Evolutionary conservation across 2,113 vertebrate genomes (phyloP).

Genomic region (Ptyas mucosa): DNA sequence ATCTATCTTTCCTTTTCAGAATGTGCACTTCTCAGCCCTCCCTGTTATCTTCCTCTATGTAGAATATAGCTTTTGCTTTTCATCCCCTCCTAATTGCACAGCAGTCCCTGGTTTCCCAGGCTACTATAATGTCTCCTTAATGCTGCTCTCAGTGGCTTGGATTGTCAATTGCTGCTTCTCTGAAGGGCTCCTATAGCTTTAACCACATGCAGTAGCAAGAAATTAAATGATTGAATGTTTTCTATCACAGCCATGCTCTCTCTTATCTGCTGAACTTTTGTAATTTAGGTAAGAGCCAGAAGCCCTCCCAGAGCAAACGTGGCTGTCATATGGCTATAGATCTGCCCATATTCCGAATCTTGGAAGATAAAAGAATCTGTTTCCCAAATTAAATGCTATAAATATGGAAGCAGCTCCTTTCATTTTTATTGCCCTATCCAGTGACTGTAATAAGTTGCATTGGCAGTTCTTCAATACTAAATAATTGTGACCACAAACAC

Average conservation of each 20-base stretch:
- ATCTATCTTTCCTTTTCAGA: neutral
- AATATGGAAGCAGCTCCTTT: neutral
- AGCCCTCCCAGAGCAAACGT: neutral
- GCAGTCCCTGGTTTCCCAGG: neutral
- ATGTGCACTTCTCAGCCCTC: neutral
- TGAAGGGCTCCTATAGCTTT: neutral
- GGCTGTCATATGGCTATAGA: neutral
- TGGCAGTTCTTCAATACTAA: neutral
- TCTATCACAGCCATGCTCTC: neutral
- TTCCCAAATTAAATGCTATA: neutral
- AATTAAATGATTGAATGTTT: neutral
- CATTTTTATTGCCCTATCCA: neutral
- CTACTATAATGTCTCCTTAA: neutral
- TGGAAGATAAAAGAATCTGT: neutral
- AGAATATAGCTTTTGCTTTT: neutral
- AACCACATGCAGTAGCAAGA: neutral
- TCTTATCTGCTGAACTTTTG: neutral
- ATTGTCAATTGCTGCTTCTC: neutral
- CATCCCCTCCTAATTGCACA: neutral
- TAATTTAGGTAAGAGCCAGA: neutral
- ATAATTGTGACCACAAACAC: neutral
- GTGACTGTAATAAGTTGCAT: neutral
- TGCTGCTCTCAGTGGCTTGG: neutral
- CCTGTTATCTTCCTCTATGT: neutral
- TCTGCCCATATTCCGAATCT: neutral